phyloP scores from a whole-genome alignment of 2,888 invertebrate species.

The Oxyscelio sp. region DNA sequence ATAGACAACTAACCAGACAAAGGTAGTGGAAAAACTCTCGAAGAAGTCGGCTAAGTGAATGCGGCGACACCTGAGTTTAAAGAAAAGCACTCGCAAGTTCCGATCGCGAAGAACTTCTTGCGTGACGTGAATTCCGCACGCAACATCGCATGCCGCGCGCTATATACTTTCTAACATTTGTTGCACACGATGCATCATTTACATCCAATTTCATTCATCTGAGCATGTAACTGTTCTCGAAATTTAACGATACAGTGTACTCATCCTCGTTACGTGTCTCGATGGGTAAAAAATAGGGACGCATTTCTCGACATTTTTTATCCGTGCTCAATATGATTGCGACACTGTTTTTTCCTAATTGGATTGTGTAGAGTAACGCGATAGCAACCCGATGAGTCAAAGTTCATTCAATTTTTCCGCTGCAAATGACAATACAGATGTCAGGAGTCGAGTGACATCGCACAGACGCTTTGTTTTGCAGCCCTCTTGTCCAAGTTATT shows the following conservation, averaged over 20 bases:
- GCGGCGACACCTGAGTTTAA: constrained; percentile 35
- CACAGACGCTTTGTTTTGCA: too few relatives aligned
- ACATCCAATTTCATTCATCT: constrained; percentile 48
- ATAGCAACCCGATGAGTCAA: too few relatives aligned
- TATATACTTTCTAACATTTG: constrained; percentile 37
- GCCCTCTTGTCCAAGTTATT: too few relatives aligned
- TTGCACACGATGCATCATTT: constrained; percentile 54
- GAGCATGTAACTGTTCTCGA: constrained; percentile 46
- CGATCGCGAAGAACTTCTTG: constrained; percentile 3
- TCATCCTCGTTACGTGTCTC: constrained; percentile 31
- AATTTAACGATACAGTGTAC: constrained; percentile 54
- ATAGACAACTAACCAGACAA: constrained; percentile 1
- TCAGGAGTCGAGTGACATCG: too few relatives aligned
- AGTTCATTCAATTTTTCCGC: too few relatives aligned
- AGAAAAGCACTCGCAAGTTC: constrained; percentile 11
- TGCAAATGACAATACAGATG: too few relatives aligned
- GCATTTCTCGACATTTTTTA: constrained; percentile 12
- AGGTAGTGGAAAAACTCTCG: background rate
- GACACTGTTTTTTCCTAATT: constrained; percentile 26
- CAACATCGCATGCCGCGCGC: constrained; percentile 45
- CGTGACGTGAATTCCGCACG: constrained; percentile 40
- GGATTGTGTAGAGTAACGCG: too few relatives aligned
- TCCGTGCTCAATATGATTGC: constrained; percentile 19
- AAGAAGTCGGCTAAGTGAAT: constrained; percentile 40
- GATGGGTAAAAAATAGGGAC: constrained; percentile 15